phyloP scores from a whole-genome alignment of 2,888 invertebrate species.

The Amphipyra tragopoginis region DNA sequence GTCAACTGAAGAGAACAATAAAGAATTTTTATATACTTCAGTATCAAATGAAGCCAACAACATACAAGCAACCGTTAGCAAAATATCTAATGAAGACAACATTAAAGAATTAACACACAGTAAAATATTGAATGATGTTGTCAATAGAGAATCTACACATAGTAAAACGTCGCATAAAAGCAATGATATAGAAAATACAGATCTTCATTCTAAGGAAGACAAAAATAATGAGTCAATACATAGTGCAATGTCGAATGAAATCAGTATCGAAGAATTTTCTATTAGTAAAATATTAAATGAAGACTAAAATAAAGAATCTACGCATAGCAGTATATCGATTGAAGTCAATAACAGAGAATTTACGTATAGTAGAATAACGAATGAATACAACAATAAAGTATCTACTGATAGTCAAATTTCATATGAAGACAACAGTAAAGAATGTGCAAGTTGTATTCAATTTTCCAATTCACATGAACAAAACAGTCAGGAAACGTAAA shows the following conservation, averaged over 20 bases:
- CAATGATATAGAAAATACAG: background rate
- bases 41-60: conserved; percentile 6
- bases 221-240: background rate
- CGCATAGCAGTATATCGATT: background rate
- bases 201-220: background rate
- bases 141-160: background rate
- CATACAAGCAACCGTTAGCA: background rate
- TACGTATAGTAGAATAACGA: background rate
- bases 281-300: background rate
- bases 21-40: background rate
- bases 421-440: background rate
- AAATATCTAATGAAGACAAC: conserved; percentile 19
- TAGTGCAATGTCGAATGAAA: background rate
- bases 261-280: too few relatives aligned
- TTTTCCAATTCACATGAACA: background rate
- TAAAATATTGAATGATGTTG: background rate
- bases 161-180: conserved; percentile 1
- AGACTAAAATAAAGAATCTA: conserved; percentile 4
- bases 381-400: background rate
- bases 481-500: conserved; percentile 4
- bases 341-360: conserved; percentile 1
- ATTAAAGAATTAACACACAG: background rate
- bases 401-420: too few relatives aligned
- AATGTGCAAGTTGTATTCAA: background rate
- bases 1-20: background rate